These are phyloP conservation scores for Cerastis rubricosa DNA, from an alignment of 2,888 invertebrate species.

Conservation along the genomic window DNA sequence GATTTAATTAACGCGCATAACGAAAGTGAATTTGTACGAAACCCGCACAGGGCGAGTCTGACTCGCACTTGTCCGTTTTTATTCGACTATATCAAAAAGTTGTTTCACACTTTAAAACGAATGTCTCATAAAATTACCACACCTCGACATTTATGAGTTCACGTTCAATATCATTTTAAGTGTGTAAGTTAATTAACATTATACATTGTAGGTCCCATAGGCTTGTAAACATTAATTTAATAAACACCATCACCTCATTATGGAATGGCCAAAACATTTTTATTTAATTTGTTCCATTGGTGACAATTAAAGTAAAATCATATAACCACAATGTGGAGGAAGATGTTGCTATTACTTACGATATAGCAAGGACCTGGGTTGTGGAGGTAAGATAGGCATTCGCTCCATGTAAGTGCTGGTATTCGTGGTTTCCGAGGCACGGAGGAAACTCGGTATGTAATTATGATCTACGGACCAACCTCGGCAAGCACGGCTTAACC, in stretches of 20 bases:
- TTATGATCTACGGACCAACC: too few species aligned
- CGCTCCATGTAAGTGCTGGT: not conserved
- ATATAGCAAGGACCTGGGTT: not conserved
- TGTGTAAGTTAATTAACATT: conserved; percentile 37
- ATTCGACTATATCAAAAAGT: not conserved
- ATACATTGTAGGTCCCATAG: not conserved
- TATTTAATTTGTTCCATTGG: not conserved
- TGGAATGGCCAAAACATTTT: conserved; percentile 6
- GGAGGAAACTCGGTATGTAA: too few species aligned
- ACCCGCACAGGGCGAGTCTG: too few species aligned
- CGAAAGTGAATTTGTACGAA: too few species aligned
- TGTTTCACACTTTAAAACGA: not conserved
- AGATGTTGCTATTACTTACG: not conserved
- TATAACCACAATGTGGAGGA: not conserved
- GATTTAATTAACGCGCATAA: too few species aligned
- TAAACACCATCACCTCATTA: conserved; percentile 23
- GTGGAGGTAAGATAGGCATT: not conserved
- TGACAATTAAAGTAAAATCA: not conserved
- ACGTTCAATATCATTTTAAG: conserved; percentile 25
- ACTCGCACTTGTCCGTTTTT: too few species aligned
- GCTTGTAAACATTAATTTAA: conserved; percentile 32
- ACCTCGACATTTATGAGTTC: conserved; percentile 22
- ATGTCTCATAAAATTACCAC: conserved; percentile 16
- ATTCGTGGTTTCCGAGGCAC: too few species aligned
- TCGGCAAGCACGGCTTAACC: too few species aligned